A percentile compares a stretch with the other conserved stretches of the same genome.
These are phyloP conservation scores for Dromius quadrimaculatus DNA, from an alignment of 2,888 invertebrate genomes.

Conservation along the genomic window DNA sequence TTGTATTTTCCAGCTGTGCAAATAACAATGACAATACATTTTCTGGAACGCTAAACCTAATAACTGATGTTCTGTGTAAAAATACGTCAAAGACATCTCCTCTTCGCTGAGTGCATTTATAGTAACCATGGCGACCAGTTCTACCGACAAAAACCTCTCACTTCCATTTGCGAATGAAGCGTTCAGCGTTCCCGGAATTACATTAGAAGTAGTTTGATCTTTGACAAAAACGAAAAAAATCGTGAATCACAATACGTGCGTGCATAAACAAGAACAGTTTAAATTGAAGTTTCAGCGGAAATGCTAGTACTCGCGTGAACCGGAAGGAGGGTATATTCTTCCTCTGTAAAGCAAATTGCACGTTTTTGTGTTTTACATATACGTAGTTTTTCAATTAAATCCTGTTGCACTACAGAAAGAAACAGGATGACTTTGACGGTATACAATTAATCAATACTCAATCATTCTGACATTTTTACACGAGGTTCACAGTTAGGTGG, in stretches of 20 bases:
- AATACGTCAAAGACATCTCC: conserved; percentile 39
- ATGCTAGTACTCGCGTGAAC: conserved; percentile 27
- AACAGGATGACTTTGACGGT: conserved; percentile 27
- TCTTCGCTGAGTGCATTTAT: conserved; percentile 40
- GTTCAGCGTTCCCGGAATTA: conserved; percentile 51
- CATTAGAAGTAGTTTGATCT: conserved; percentile 50
- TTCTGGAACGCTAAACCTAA: conserved; percentile 15
- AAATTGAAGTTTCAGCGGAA: conserved; percentile 13
- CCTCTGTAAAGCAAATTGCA: conserved; percentile 25
- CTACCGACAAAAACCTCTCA: conserved; percentile 43
- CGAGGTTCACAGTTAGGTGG: conserved; percentile 6
- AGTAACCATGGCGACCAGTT: conserved; percentile 51
- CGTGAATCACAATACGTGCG: conserved; percentile 14
- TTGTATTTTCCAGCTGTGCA: too few species aligned
- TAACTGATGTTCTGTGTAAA: conserved; percentile 23
- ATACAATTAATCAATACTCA: conserved; percentile 8
- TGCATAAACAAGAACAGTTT: conserved; percentile 12
- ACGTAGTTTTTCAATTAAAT: conserved; percentile 36
- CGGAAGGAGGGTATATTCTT: conserved; percentile 18
- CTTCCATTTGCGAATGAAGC: conserved; percentile 46
- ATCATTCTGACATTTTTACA: conserved; percentile 12
- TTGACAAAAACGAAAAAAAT: conserved; percentile 44
- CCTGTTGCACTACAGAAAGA: conserved; percentile 22
- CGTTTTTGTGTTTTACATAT: conserved; percentile 28
- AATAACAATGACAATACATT: conserved; percentile 32